Conservation (phyloP, 2,888 invertebrate genomes). For the Sylvicola cinctus region DNA sequence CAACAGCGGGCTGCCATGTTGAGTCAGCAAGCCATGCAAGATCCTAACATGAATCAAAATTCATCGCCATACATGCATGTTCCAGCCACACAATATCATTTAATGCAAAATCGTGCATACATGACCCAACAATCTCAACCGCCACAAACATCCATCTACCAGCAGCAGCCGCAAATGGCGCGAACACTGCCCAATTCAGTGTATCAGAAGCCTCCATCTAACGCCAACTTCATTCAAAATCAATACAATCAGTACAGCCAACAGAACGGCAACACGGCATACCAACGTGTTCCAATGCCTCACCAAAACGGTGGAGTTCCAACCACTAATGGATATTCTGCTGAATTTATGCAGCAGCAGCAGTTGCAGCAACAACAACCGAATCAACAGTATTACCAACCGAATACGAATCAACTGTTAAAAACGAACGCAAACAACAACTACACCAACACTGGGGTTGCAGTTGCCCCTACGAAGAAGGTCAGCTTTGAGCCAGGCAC, state of each 20-base stretch:
- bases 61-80: conserved; percentile 12
- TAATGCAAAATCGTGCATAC: too few species aligned
- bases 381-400: conserved; percentile 20
- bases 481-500: conserved; percentile 55
- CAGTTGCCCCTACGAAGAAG: conserved; percentile 35
- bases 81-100: conserved; percentile 15
- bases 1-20: conserved; percentile 12
- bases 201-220: conserved; percentile 8
- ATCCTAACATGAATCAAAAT: conserved; percentile 4
- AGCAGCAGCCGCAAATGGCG: too few species aligned
- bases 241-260: conserved; percentile 28
- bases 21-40: too few species aligned
- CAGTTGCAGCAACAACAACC: conserved; percentile 20
- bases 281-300: conserved; percentile 39
- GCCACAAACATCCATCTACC: conserved; percentile 5
- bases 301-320: conserved; percentile 15
- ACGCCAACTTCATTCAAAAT: conserved; percentile 6
- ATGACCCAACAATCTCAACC: conserved; percentile 11
- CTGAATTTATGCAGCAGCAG: conserved; percentile 23
- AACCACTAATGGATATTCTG: conserved; percentile 17
- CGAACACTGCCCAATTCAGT: conserved; percentile 2
- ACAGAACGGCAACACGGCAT: conserved; percentile 20
- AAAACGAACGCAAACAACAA: conserved; percentile 25
- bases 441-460: conserved; percentile 44
- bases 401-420: conserved; percentile 22